Conservation (phyloP, 2,888 invertebrate genomes). For the Heliconius hortense region DNA sequence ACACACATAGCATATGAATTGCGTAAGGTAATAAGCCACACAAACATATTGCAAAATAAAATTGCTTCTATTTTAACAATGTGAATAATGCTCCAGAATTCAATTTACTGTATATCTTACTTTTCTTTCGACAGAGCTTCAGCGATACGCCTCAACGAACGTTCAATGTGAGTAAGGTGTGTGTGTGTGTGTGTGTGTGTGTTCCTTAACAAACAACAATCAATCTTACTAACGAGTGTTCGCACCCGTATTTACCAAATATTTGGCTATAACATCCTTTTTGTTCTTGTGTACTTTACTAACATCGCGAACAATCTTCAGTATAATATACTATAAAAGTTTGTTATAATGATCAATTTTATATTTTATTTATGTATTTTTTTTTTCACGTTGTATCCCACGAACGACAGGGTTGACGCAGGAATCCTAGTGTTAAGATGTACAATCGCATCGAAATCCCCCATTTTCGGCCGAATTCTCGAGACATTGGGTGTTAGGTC, state of each 20-base stretch:
- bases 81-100: constrained; percentile 14
- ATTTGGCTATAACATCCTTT: constrained; percentile 37
- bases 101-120: constrained; percentile 32
- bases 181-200: constrained; percentile 49
- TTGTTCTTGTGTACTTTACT: constrained; percentile 18
- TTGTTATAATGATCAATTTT: not conserved
- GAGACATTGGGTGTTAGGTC: too few relatives aligned
- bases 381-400: too few relatives aligned
- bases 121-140: constrained; percentile 60
- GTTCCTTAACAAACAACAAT: constrained; percentile 67
- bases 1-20: not conserved
- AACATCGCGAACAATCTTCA: not conserved
- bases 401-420: too few relatives aligned
- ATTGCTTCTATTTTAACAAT: constrained; percentile 27
- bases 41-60: constrained; percentile 7
- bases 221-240: constrained; percentile 53
- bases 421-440: too few relatives aligned
- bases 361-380: not conserved
- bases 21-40: not conserved
- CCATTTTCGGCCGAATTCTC: too few relatives aligned
- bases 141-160: constrained; percentile 60
- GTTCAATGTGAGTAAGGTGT: constrained; percentile 71
- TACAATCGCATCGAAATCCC: too few relatives aligned
- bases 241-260: constrained; percentile 36
- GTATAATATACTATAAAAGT: not conserved